phyloP scores from a whole-genome alignment of 2,797 vertebrate species.

The Trematomus bernacchii region DNA sequence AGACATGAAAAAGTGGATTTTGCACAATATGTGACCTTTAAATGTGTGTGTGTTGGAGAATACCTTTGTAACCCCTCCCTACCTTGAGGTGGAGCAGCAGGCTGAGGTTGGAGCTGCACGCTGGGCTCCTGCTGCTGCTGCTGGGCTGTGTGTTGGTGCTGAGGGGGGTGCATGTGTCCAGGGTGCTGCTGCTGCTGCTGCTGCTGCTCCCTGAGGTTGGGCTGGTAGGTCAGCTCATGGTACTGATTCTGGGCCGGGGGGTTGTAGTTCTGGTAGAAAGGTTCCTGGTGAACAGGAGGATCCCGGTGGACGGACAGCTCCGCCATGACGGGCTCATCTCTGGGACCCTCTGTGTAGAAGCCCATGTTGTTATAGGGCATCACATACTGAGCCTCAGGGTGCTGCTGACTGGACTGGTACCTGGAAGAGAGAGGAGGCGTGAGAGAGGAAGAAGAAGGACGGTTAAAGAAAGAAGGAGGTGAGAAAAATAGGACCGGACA shows the following conservation, averaged over 20 bases:
- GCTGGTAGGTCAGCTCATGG: conserved; percentile 61
- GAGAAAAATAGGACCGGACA: conserved; percentile 1
- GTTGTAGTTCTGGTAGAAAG: conserved; percentile 63
- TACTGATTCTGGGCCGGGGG: conserved; percentile 32
- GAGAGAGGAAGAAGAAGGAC: neutral
- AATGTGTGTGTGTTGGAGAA: neutral
- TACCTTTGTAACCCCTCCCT: neutral
- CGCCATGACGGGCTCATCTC: conserved; percentile 75
- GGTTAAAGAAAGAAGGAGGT: conserved; percentile 12
- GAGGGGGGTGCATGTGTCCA: conserved; percentile 47
- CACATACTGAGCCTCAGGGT: conserved; percentile 77
- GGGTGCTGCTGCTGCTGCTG: conserved; percentile 40
- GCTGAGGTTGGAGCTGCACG: conserved; percentile 51
- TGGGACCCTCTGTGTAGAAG: conserved; percentile 65
- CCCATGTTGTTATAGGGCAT: conserved; percentile 72
- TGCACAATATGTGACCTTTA: too few relatives aligned
- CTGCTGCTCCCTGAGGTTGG: conserved; percentile 49
- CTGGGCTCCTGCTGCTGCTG: conserved; percentile 55
- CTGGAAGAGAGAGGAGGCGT: conserved; percentile 55
- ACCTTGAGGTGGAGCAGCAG: conserved; percentile 59
- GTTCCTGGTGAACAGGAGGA: conserved; percentile 60
- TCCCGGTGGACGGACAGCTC: conserved; percentile 80
- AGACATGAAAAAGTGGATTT: too few relatives aligned
- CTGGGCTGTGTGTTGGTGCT: conserved; percentile 49
- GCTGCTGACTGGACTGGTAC: conserved; percentile 83